Evolutionary conservation across 1,140 invertebrate species (phyloP), one percentile per base, ranked within the genome.

Genomic region (Wiebesia pumilae): DNA sequence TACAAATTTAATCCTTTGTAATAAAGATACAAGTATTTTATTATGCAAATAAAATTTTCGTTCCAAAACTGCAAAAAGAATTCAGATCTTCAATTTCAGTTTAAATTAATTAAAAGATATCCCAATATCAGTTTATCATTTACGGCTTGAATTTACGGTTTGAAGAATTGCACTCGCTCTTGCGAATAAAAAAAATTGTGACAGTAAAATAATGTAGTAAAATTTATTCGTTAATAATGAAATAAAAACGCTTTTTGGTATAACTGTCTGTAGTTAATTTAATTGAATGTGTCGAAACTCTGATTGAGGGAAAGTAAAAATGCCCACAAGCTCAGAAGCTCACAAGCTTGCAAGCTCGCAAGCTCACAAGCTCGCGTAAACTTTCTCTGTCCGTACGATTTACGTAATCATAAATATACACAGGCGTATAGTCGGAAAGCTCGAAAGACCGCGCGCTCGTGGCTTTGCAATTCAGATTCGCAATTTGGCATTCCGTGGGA

Each of bases 391-490:
- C 21, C 40, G 19, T 30, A 67, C 27, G 40, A 81, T 67, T 51
- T 16, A 12, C 35, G 51, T 47, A 78, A 84, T 78, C 54, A 78
- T 84, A 84, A 78, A 84, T 84, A 84, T 58, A 33, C 51, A 40
- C 9, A 12, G 3, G 30, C 69, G 21, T 40, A 54, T 24, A 73
- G 67, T 83, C 30, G 67, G 27, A 6, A 51, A 51, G 51, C 27
- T 30, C 24, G 69, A 38, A 38, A 58, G 40, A 43, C 33, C 35
- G 54, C 38, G n/a, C 58, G 40, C 14, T n/a, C 27, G 30, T 54
- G 30, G 79, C 24, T 85, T 86, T 86, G 85, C 85, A 82, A 86
- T 86, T 86, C 85, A 86, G 80, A 86, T 86, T 82, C 58, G 80
- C 79, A 86, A 86, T 86, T 86, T 86, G 85, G 79, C 79, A 85